Base-by-base conservation (phyloP, 2,113 vertebrate genomes). In the Hepsetus odoe region DNA sequence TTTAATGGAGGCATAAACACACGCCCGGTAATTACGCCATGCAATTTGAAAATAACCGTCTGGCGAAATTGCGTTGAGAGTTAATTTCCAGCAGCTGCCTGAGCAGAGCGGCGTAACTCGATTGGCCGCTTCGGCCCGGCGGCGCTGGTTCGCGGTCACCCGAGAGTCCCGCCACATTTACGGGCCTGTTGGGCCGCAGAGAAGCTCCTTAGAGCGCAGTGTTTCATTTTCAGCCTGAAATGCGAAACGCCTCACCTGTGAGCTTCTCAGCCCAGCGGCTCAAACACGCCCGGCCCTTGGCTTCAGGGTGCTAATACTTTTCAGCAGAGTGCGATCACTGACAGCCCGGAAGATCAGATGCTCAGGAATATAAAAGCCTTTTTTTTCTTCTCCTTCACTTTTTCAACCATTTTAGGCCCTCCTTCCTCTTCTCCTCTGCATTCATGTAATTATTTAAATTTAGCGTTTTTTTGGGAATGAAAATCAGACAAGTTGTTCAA, bases 41-140 rank as follows among this genome's bases (percentile, higher is more conserved):
- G 85, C 87, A 92, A 91, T 91, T 91, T 90, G 85, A 91, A 91
- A 92, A 89, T 87, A 90, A 92, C 87, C 90, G 84, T 83, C 83
- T 90, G 91, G 89, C 90, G 88, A 91, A 90, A 92, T 91, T 85
- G 85, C 88, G 86, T 89, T 87, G 88, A 84, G 68, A 84, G 86
- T 84, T 91, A 91, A 92, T 93, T 91, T 91, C 81, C 84, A 85
- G 81, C 86, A 86, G 86, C 87, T 90, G 86, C 83, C 80, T 13
- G 12, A 82, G 87, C 85, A 86, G 85, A 89, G 87, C 68, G 67
- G 74, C 84, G 59, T 85, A 89, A 90, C 90, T 87, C 85, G 76
- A 90, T 89, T 90, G 89, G 81, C 86, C 72, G 68, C 16, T 79
- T 87, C 85, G 80, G 84, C 82, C 86, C 83, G 38, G 82, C 81